Base-by-base conservation (phyloP, 2,888 invertebrate genomes). In the Seira ritae region DNA sequence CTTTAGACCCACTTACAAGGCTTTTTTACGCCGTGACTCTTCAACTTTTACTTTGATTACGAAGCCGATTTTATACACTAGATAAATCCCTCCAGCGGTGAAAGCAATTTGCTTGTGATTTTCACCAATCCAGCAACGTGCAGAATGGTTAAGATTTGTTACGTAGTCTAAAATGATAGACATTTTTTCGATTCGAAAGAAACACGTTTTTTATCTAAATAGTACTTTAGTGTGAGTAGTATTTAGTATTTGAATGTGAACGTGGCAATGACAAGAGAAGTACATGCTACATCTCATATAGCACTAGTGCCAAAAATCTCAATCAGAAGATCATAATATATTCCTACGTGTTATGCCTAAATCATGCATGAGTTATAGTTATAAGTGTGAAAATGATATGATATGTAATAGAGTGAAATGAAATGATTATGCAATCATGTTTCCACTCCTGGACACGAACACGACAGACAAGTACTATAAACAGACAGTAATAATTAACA, bases 71-170 rank as follows among this genome's bases (percentile, higher is more conserved):
- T 73, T 73, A 8, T 55, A 31, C 19, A 62, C 23, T 1, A 69
- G 19, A 4, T 24, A 42, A 6, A 74, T 62, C 0, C 80, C 69
- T 1, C 80, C 80, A 1, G 73, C 12, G 2, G 62, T 19, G 0
- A 69, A 0, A 4, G 15, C 68, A 17, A 80, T 65, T 1, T 31
- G 60, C 20, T 60, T 60, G 20, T 80, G 80, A 50, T 80, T 73
- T 42, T 73, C 74, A 12, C 80, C 80, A 37, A 80, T 68, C 80
- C 80, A 80, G 17, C 55, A 2, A 55, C 17, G 17, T n/a, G 15
- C 42, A 42, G 6, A n/a, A 55, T 12, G n/a, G 15, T 55, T 12
- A 17, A 42, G 6, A 42, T 42, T 42, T 42, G 6, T 12, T 42
- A 42, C 12, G 6, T 12, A 42, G 42, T 42, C 12, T 12, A 12